Conservation (phyloP, 2,113 vertebrate genomes). For the Bubo scandiacus region DNA sequence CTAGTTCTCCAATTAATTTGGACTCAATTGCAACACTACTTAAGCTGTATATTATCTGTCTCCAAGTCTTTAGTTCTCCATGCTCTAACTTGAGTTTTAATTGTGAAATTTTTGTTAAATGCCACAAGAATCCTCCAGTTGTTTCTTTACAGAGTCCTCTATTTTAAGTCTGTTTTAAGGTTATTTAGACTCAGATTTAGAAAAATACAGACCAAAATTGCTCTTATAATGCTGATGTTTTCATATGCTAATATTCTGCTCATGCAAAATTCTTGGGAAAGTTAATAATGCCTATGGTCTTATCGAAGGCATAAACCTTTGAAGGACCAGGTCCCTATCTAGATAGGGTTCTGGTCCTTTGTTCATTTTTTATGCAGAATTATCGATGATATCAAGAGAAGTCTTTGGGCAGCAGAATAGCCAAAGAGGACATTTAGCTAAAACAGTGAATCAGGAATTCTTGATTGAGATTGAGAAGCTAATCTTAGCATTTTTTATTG, state of each 20-base stretch:
- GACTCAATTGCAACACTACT: background rate
- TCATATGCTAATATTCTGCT: background rate
- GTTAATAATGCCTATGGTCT: background rate
- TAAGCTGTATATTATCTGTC: background rate
- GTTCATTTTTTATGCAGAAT: background rate
- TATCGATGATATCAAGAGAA: background rate
- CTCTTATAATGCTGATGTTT: background rate
- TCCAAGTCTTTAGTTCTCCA: background rate
- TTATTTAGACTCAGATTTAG: accelerated
- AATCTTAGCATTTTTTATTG: background rate
- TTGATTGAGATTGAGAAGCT: background rate
- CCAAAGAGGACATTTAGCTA: background rate
- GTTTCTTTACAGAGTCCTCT: background rate
- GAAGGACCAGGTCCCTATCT: background rate
- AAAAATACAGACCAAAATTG: background rate
- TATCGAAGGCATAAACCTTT: background rate
- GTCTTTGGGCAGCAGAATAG: background rate
- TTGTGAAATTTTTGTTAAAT: background rate
- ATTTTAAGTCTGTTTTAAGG: background rate
- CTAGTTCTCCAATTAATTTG: background rate
- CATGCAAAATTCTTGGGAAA: background rate
- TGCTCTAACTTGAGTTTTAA: background rate
- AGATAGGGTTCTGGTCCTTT: background rate
- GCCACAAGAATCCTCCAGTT: background rate
- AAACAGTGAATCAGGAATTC: background rate